Conservation (phyloP, 92 coral and sea anemone genomes). For the Zoanthus gigantus region DNA sequence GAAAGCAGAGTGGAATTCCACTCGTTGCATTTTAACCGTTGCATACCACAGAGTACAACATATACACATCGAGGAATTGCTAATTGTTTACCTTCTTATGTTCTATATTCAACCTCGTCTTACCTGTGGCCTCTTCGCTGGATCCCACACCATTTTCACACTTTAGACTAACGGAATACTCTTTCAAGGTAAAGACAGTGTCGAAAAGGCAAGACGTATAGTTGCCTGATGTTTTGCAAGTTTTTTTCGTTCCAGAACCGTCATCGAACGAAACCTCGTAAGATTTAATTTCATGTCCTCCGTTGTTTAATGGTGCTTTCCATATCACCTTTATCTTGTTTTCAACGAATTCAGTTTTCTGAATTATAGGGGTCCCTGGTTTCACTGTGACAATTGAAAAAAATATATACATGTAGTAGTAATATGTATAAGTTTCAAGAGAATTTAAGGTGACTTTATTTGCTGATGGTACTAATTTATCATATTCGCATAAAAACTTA, state of each 20-base stretch:
- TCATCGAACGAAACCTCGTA: constrained; percentile 1
- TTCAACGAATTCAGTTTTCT: neutral
- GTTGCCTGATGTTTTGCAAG: neutral
- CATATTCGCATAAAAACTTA: too few species aligned
- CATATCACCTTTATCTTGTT: neutral
- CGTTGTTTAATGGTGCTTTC: neutral
- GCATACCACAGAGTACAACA: too few species aligned
- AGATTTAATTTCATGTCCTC: neutral
- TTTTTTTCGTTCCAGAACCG: neutral
- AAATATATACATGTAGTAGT: too few species aligned
- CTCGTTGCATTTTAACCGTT: too few species aligned
- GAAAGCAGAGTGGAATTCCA: too few species aligned
- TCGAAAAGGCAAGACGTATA: neutral
- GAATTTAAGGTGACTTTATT: too few species aligned
- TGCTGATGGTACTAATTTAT: too few species aligned
- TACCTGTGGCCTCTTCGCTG: neutral
- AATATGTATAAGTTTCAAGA: too few species aligned
- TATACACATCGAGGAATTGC: too few species aligned
- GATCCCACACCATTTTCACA: constrained; percentile 8
- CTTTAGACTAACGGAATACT: neutral
- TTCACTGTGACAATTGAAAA: neutral
- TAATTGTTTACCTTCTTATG: too few species aligned
- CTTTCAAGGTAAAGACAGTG: neutral
- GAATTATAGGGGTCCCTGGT: neutral
- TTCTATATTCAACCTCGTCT: neutral